Conservation (phyloP, 2,888 invertebrate genomes). For the Candidula unifasciata region DNA sequence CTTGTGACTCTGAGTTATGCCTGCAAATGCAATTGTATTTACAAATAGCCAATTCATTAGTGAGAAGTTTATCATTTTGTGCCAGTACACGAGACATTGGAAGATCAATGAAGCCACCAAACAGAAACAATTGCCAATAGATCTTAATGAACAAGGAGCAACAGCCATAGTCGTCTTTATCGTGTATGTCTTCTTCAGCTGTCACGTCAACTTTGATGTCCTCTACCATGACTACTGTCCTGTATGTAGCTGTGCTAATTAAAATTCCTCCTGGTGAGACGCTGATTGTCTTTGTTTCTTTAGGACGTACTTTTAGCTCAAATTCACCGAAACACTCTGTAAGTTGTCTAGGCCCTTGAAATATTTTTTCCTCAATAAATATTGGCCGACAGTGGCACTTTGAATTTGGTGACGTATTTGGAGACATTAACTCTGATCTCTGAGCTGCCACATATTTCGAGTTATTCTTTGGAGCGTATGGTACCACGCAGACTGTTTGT, state of each 20-base stretch:
- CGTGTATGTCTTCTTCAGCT: not conserved
- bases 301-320: not conserved
- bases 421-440: not conserved
- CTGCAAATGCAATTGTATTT: not conserved
- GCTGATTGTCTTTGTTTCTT: not conserved
- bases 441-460: not conserved
- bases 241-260: not conserved
- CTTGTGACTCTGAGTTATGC: not conserved
- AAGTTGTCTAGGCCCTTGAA: no score
- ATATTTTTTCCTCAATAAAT: not conserved
- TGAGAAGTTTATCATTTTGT: not conserved
- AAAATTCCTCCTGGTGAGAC: slow-evolving; percentile 8
- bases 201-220: slow-evolving; percentile 5
- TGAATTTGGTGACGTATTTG: slow-evolving; percentile 1
- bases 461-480: not conserved
- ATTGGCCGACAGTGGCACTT: not conserved
- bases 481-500: not conserved
- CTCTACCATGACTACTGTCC: not conserved
- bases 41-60: not conserved
- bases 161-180: not conserved
- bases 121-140: slow-evolving; percentile 4
- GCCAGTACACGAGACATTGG: not conserved
- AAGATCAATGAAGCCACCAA: not conserved
- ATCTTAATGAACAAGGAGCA: slow-evolving; percentile 26
- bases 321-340: slow-evolving; percentile 7